Conservation (phyloP, 1,140 invertebrate species). For the Proctacanthus coquilletti region DNA sequence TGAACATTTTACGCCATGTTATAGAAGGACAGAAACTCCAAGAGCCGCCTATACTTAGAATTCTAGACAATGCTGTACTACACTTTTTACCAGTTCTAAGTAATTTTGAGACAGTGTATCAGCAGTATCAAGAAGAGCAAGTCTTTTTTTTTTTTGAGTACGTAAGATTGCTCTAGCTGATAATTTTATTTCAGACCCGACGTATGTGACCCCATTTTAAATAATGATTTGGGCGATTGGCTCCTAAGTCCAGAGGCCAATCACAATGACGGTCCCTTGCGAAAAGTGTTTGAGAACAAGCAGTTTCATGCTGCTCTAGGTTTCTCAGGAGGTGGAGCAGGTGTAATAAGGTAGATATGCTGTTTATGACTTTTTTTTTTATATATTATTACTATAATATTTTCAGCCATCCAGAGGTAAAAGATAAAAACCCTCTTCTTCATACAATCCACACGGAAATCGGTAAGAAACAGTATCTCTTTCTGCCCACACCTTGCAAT, state of each 20-base stretch:
- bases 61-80: constrained; percentile 57
- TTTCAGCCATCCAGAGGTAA: no score
- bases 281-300: constrained; percentile 20
- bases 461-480: no score
- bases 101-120: constrained; percentile 15
- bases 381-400: no score
- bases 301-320: constrained; percentile 22
- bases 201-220: constrained; percentile 21
- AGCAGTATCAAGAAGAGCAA: constrained; percentile 21
- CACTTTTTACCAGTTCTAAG: constrained; percentile 54
- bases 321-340: constrained; percentile 21
- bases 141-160: constrained; percentile 5
- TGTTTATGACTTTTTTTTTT: no score
- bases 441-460: no score
- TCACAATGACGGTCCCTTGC: constrained; percentile 14
- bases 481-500: no score
- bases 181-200: constrained; percentile 11
- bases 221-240: constrained; percentile 23
- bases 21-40: constrained; percentile 48
- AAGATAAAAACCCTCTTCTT: no score
- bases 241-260: constrained; percentile 19
- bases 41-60: constrained; percentile 40
- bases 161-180: no score
- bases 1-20: constrained; percentile 71
- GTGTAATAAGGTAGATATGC: constrained; percentile 9